These are phyloP conservation scores for Dipodomys ordii DNA, from an alignment of 2,113 vertebrate species.

Conservation along the genomic window DNA sequence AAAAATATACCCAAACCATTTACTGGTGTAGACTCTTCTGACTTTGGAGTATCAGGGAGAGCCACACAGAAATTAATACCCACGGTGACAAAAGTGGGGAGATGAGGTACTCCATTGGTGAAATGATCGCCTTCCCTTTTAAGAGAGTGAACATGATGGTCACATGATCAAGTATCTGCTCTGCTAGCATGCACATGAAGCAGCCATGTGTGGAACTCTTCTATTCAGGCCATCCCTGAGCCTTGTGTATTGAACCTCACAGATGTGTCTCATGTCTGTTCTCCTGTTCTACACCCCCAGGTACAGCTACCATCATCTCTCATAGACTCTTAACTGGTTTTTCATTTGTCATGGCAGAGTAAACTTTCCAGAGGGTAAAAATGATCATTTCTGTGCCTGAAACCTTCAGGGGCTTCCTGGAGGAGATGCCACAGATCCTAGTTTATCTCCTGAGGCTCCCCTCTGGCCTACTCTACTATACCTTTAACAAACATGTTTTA, in stretches of 20 bases:
- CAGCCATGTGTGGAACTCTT: background rate
- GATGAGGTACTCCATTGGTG: background rate
- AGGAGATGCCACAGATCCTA: too few species aligned
- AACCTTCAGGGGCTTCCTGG: background rate
- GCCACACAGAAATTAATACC: background rate
- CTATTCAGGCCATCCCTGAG: fast-evolving
- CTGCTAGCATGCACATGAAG: background rate
- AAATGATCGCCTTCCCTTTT: background rate
- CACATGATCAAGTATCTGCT: background rate
- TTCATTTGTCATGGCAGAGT: background rate
- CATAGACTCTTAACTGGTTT: background rate
- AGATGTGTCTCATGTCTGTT: background rate
- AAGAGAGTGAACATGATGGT: background rate
- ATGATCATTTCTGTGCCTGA: background rate
- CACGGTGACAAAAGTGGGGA: fast-evolving
- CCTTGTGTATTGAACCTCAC: background rate
- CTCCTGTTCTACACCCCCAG: background rate
- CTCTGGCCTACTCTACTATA: fast-evolving
- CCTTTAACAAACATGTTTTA: background rate
- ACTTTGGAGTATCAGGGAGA: background rate
- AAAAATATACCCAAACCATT: background rate
- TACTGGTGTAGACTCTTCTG: background rate
- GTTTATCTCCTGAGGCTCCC: background rate
- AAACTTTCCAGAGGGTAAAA: background rate
- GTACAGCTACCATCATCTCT: background rate